Base-by-base conservation (phyloP, 2,113 vertebrate species). In the Nyctereutes procyonoides region DNA sequence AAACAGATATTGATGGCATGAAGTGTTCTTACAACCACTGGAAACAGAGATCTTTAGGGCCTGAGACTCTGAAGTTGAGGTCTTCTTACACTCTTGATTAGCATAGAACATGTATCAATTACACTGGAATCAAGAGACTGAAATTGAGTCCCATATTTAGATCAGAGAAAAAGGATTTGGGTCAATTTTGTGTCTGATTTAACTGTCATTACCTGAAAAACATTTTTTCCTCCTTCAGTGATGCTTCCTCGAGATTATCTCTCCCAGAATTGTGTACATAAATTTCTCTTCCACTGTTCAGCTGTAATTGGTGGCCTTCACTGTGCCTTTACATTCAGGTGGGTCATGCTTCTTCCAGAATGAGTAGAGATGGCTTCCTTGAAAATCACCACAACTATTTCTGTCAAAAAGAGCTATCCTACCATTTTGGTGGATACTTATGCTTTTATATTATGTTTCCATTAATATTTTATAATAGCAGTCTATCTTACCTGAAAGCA, bases 381-480 rank as follows among this genome's bases (percentile, higher is more conserved):
- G 48, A 80, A 86, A 51, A 32, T 0, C 12, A 56, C 6, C 8
- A 77, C 15, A 51, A 24, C 20, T 22, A 30, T 88, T 88, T 89
- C 43, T 83, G 38, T 85, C 48, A 73, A 90, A 62, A 9, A 24
- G 89, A 95, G 10, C 19, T 92, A 58, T 80, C 83, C 48, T 35
- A 7, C 20, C 17, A 56, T 17, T 67, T 88, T 28, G 35, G 35
- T 71, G 74, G 9, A 43, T 65, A 56, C n/a, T 69, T 65, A 55
- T 69, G 90, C 0, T 94, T 93, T 95, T 55, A 38, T 56, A 63
- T 65, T 81, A 51, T 26, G 69, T 76, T 88, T 97, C 85, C 90
- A 62, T 97, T 95, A 88, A 93, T 88, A 96, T 84, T 95, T 96
- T 87, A 97, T 77, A 92, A 30, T 15, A 38, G 1, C 15, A 32